Conservation (phyloP, 2,888 invertebrate species). For the Agrochola litura region DNA sequence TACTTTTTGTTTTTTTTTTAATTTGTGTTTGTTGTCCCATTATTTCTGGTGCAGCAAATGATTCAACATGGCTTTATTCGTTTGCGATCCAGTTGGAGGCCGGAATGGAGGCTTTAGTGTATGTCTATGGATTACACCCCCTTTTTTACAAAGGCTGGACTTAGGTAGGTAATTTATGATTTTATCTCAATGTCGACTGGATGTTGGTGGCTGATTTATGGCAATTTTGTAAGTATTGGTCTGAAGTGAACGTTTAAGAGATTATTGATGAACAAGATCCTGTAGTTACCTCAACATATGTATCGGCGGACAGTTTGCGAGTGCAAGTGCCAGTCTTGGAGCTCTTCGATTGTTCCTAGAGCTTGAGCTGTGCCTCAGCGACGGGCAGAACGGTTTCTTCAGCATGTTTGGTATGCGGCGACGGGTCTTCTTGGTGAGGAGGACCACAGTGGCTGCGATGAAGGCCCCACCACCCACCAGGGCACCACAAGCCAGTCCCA, state of each 20-base stretch:
- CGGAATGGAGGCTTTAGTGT: slow-evolving; percentile 25
- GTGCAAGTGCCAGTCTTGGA: slow-evolving; percentile 84
- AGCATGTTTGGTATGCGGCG: slow-evolving; percentile 84
- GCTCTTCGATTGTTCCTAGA: slow-evolving; percentile 85
- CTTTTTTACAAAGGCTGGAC: slow-evolving; percentile 43
- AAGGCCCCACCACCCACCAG: slow-evolving; percentile 90
- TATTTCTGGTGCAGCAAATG: slow-evolving; percentile 18
- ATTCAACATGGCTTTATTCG: slow-evolving; percentile 27
- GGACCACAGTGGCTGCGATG: slow-evolving; percentile 91
- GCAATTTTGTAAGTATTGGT: neutral
- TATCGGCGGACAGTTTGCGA: slow-evolving; percentile 87
- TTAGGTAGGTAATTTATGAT: slow-evolving; percentile 42
- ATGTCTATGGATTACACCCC: slow-evolving; percentile 19
- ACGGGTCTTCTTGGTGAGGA: slow-evolving; percentile 90
- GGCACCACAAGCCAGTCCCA: slow-evolving; percentile 86
- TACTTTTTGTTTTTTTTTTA: slow-evolving; percentile 29
- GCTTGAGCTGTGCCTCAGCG: slow-evolving; percentile 79
- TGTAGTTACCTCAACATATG: slow-evolving; percentile 84
- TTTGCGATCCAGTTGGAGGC: slow-evolving; percentile 9
- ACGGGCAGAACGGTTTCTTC: slow-evolving; percentile 88
- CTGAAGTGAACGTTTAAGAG: slow-evolving; percentile 1
- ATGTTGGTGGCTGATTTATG: slow-evolving; percentile 36
- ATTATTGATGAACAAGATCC: neutral
- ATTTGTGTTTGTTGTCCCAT: slow-evolving; percentile 25
- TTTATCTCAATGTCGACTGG: slow-evolving; percentile 33